Base-by-base conservation (phyloP, 30 jellyfish, hydroid and myxozoan genomes). In the Pelagia noctiluca region DNA sequence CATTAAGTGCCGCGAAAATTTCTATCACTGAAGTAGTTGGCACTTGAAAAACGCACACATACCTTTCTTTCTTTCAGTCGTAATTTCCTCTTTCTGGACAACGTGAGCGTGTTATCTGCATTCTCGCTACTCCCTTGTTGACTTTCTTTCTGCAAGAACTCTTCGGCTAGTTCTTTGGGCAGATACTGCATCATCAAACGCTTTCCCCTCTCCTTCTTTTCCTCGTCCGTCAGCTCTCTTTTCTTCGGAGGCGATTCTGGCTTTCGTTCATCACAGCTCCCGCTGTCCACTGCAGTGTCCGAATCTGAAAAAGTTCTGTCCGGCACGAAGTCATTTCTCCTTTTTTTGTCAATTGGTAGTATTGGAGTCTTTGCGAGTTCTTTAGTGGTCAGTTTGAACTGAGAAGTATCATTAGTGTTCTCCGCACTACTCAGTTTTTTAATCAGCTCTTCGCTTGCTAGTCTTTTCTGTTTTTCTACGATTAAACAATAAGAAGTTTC, bases 141-240 rank as follows among this genome's bases (percentile, higher is more conserved):
- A n/a, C n/a, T n/a, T n/a, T n/a, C n/a, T n/a, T n/a, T n/a, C n/a
- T n/a, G n/a, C n/a, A n/a, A n/a, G n/a, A n/a, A 82, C 37, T 82
- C 73, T 1, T 82, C 86, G 0, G 92, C 92, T 1, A 82, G 71
- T 2, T 82, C 86, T 57, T 68, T 82, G 3, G 92, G 92, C 63
- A 82, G 47, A 0, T 63, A 19, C 35, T 61, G 69, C 80, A 4
- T 53, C 49, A 82, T 62, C 53, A 82, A 22, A n/a, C 86, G 82
- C 7, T 63, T 29, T 68, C 80, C 54, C 30, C 70, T 82, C 16
- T 71, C 86, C 16, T 46, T 82, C 30, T 24, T 61, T 24, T 82
- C 92, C 19, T 68, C 74, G 29, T 71, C 86, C 4, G 86, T 82
- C 47, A 82, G 25, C 24, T 66, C 92, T 18, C 62, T 54, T 53